Percentiles rank a stretch among this genome's conserved stretches.
Conservation (phyloP, 2,113 vertebrate species). For the Benitochromis conjunctus region DNA sequence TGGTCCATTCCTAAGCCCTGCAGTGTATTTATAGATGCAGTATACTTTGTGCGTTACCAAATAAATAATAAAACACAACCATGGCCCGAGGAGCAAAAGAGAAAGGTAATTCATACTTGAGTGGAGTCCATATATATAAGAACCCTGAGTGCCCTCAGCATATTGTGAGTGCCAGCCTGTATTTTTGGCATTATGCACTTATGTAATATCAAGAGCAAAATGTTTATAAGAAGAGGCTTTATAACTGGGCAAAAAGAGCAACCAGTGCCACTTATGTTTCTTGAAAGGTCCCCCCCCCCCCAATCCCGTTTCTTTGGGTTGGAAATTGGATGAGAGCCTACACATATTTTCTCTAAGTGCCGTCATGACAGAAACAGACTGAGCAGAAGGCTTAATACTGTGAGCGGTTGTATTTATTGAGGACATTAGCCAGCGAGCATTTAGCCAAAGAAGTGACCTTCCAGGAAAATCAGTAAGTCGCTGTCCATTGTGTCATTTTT, state of each 20-base stretch:
- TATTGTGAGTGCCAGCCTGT: conserved; percentile 30
- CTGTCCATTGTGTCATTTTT: neutral
- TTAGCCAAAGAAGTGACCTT: conserved; percentile 23
- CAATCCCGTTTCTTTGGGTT: neutral
- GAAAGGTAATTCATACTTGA: conserved; percentile 65
- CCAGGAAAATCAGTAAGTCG: conserved; percentile 3
- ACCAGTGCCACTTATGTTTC: conserved; percentile 5
- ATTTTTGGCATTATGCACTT: conserved; percentile 50
- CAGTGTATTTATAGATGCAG: conserved; percentile 62
- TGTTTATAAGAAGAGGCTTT: neutral
- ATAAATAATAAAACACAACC: conserved; percentile 72
- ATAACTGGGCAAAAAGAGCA: conserved; percentile 5
- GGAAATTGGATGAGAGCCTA: conserved; percentile 24
- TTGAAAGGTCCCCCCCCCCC: neutral
- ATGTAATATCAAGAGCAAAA: conserved; percentile 42
- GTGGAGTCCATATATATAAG: conserved; percentile 58
- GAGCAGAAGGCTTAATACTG: conserved; percentile 22
- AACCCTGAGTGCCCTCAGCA: conserved; percentile 50
- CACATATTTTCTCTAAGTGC: conserved; percentile 33
- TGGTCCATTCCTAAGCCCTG: conserved; percentile 25
- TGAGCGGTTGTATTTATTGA: neutral
- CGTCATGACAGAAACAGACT: conserved; percentile 25
- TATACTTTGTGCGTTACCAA: conserved; percentile 62
- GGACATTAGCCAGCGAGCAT: conserved; percentile 15
- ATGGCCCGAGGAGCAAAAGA: conserved; percentile 53